Percentiles rank a stretch among this genome's conserved stretches.
phyloP scores from a whole-genome alignment of 2,888 invertebrate genomes.

The Acrobasis consociella region DNA sequence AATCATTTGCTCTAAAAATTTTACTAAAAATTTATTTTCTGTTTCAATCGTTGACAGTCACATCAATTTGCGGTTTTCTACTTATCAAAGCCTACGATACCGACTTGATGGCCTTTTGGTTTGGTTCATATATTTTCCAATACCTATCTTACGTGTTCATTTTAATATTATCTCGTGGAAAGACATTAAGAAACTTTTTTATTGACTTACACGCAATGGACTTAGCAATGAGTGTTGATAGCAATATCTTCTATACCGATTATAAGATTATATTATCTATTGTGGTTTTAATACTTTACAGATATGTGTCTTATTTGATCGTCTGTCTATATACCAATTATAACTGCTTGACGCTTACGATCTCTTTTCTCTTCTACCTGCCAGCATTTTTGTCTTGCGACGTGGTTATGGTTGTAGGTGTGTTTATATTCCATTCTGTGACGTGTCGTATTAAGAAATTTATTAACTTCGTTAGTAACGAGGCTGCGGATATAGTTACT shows the following conservation, averaged over 20 bases:
- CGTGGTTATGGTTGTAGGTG: constrained; percentile 10
- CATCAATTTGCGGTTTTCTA: not conserved
- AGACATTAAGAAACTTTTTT: not conserved
- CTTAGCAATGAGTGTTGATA: not conserved
- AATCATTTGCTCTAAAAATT: not conserved
- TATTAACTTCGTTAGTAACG: constrained; percentile 4
- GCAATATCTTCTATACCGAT: not conserved
- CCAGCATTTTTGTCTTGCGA: not conserved
- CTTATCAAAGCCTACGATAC: not conserved
- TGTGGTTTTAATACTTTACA: not conserved
- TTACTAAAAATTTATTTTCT: not conserved
- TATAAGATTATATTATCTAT: not conserved
- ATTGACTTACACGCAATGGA: not conserved
- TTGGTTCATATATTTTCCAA: not conserved
- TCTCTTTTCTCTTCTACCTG: not conserved
- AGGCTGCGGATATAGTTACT: constrained; percentile 14
- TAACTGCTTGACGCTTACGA: not conserved
- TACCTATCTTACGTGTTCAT: not conserved
- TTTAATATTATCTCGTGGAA: not conserved
- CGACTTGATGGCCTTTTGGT: not conserved
- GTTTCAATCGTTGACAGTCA: not conserved
- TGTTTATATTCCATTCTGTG: constrained; percentile 21
- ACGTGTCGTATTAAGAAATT: constrained; percentile 25
- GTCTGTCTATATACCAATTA: not conserved
- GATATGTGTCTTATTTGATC: not conserved